phyloP scores from a whole-genome alignment of 1,140 invertebrate genomes.

The Phymorhynchus buccinoides region DNA sequence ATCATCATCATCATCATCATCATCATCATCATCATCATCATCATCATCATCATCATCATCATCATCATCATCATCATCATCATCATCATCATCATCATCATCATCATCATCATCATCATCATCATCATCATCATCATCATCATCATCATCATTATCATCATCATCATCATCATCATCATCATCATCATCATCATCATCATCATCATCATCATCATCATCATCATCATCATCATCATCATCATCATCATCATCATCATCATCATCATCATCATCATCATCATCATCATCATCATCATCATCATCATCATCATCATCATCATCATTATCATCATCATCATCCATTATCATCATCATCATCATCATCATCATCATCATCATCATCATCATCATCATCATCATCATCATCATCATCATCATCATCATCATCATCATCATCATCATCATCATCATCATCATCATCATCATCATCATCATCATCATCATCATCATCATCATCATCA shows the following conservation, averaged over 20 bases:
- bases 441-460: too few relatives aligned
- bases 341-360: too few relatives aligned
- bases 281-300: conserved; percentile 25
- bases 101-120: conserved; percentile 23
- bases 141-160: conserved; percentile 38
- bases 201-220: conserved; percentile 26
- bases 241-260: conserved; percentile 29
- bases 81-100: conserved; percentile 35
- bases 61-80: conserved; percentile 42
- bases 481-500: too few relatives aligned
- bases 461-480: too few relatives aligned
- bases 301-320: conserved; percentile 33
- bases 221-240: conserved; percentile 32
- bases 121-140: conserved; percentile 36
- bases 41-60: conserved; percentile 36
- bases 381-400: conserved; percentile 7
- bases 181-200: conserved; percentile 27
- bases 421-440: too few relatives aligned
- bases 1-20: conserved; percentile 26
- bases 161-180: conserved; percentile 25
- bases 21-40: conserved; percentile 29
- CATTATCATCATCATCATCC: conserved; percentile 34
- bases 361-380: neutral
- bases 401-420: conserved; percentile 6
- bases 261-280: conserved; percentile 31